Conservation (phyloP, 2,797 vertebrate species). For the Valencia hispanica region DNA sequence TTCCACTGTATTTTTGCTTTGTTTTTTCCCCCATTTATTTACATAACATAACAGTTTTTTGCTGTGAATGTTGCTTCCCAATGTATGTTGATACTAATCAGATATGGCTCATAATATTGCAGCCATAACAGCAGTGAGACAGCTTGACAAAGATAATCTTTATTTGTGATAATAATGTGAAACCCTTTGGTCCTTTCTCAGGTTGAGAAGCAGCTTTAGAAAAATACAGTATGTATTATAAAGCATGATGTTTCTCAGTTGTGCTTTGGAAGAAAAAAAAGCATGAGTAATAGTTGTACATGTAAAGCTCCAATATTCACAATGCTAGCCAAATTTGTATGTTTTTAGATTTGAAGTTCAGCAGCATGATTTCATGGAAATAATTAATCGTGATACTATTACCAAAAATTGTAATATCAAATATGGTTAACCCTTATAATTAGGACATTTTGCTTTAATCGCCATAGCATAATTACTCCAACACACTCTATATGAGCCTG, state of each 20-base stretch:
- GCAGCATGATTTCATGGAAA: neutral
- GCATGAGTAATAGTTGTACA: neutral
- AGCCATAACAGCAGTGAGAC: neutral
- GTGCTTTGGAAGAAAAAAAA: neutral
- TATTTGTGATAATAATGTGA: neutral
- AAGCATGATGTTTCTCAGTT: neutral
- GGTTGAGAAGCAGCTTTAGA: neutral
- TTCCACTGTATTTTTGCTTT: too few relatives aligned
- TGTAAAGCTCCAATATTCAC: neutral
- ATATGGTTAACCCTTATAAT: too few relatives aligned
- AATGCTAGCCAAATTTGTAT: neutral
- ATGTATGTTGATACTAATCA: neutral
- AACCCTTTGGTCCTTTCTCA: neutral
- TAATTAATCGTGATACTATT: neutral
- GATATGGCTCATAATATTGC: neutral
- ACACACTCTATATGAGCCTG: too few relatives aligned
- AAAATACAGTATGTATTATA: neutral
- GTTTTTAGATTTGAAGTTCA: neutral
- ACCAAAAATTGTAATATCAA: too few relatives aligned
- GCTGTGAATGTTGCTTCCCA: neutral
- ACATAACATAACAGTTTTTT: neutral
- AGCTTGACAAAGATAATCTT: neutral
- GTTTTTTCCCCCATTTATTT: neutral
- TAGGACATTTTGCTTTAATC: too few relatives aligned
- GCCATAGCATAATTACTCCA: too few relatives aligned